Conservation (phyloP, 1,140 invertebrate species). For the Pseudomyrmex cubaensis region DNA sequence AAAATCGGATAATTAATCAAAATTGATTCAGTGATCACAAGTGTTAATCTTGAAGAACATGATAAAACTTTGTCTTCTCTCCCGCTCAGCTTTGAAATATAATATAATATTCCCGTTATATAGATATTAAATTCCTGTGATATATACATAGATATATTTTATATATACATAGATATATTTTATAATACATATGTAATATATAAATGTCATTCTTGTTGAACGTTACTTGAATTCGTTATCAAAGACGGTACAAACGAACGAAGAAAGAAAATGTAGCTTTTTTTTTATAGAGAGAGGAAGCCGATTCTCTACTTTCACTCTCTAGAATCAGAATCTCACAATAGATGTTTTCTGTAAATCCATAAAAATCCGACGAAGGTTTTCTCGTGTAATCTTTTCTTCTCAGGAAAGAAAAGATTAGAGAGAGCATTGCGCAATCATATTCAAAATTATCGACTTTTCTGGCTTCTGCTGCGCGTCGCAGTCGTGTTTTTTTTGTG, state of each 20-base stretch:
- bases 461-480: not conserved
- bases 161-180: too few relatives aligned
- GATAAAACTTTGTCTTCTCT: not conserved
- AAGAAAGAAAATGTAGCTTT: not conserved
- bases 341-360: constrained; percentile 37
- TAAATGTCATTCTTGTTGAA: too few relatives aligned
- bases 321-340: constrained; percentile 10
- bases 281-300: too few relatives aligned
- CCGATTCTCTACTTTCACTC: constrained; percentile 31
- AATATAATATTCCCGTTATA: not conserved
- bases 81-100: not conserved
- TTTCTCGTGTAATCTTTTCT: not conserved
- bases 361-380: not conserved
- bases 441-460: constrained; percentile 31
- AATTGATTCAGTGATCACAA: constrained; percentile 13
- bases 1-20: constrained; percentile 22
- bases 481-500: not conserved
- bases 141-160: too few relatives aligned
- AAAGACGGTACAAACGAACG: not conserved
- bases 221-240: not conserved
- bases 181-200: too few relatives aligned
- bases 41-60: not conserved
- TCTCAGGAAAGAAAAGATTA: not conserved
- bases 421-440: not conserved
- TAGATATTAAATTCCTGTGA: not conserved